Conservation (phyloP, 2,797 vertebrate genomes). For the Yasuhikotakia modesta region DNA sequence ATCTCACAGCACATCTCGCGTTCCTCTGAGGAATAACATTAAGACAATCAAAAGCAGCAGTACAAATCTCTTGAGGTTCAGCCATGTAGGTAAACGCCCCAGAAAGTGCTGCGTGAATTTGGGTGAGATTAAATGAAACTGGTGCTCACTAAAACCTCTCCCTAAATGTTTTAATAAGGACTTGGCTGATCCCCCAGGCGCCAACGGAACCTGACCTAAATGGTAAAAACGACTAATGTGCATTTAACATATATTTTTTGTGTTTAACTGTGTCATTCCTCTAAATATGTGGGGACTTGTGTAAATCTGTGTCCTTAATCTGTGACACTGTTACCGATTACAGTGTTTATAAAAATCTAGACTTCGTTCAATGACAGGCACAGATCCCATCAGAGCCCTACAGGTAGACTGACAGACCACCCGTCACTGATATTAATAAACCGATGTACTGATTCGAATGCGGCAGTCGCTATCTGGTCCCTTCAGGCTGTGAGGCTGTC, state of each 20-base stretch:
- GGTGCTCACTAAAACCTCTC: conserved; percentile 4
- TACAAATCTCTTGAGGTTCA: conserved; percentile 18
- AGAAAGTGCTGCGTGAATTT: conserved; percentile 8
- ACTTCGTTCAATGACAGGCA: conserved; percentile 3
- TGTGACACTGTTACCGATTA: conserved; percentile 30
- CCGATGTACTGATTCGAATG: conserved; percentile 22
- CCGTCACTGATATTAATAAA: conserved; percentile 33
- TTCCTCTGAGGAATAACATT: neutral
- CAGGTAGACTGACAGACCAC: conserved; percentile 1
- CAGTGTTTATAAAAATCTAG: conserved; percentile 7
- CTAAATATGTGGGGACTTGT: conserved; percentile 11
- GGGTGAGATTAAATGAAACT: conserved; percentile 21
- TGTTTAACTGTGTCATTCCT: conserved; percentile 26
- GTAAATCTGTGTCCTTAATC: conserved; percentile 25
- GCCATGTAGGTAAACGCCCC: conserved; percentile 2
- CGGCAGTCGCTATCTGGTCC: conserved; percentile 7
- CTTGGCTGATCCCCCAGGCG: conserved; percentile 27
- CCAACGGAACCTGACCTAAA: conserved; percentile 44
- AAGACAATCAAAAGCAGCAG: conserved; percentile 6
- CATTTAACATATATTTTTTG: conserved; percentile 1
- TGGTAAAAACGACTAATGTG: conserved; percentile 46
- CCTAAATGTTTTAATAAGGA: conserved; percentile 35
- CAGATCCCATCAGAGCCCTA: conserved; percentile 2
- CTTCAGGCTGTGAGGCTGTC: conserved; percentile 40
- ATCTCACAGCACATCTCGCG: conserved; percentile 9